Evolutionary conservation across 2,113 vertebrate species (phyloP).

Genomic region (Petromus typicus): DNA sequence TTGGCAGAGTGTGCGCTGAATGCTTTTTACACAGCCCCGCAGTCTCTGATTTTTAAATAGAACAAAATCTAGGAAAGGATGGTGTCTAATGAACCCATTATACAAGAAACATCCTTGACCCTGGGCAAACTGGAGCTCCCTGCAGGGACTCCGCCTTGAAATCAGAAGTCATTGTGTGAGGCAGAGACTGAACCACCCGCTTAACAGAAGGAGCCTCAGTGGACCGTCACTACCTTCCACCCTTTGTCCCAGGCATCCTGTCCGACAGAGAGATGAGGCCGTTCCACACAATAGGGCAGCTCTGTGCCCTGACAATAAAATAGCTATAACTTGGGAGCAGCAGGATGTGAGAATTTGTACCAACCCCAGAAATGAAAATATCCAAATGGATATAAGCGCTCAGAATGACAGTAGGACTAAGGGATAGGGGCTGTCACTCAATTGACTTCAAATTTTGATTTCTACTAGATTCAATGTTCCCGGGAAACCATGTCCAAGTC

Average conservation of each 20-base stretch:
- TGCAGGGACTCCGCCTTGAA: constrained; percentile 19
- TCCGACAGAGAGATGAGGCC: constrained; percentile 51
- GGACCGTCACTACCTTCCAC: constrained; percentile 65
- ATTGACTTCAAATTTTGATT: neutral
- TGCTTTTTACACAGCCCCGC: neutral
- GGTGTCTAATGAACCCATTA: neutral
- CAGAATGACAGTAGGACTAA: neutral
- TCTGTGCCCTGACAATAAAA: constrained; percentile 6
- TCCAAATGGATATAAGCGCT: neutral
- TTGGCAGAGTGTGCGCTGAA: neutral
- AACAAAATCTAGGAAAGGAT: neutral
- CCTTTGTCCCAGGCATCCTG: constrained; percentile 77
- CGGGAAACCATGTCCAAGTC: neutral
- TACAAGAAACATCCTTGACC: constrained; percentile 13
- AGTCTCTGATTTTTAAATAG: constrained; percentile 16
- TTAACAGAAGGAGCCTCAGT: constrained; percentile 39
- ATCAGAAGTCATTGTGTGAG: neutral
- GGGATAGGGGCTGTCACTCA: too few relatives aligned
- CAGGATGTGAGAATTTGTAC: constrained; percentile 14
- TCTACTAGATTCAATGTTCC: neutral
- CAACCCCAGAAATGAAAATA: constrained; percentile 51
- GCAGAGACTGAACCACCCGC: neutral
- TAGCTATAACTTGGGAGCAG: neutral
- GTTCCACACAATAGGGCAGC: constrained; percentile 58
- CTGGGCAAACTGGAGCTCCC: neutral